Base-by-base conservation (phyloP, 2,113 vertebrate species). In the Spea bombifrons region DNA sequence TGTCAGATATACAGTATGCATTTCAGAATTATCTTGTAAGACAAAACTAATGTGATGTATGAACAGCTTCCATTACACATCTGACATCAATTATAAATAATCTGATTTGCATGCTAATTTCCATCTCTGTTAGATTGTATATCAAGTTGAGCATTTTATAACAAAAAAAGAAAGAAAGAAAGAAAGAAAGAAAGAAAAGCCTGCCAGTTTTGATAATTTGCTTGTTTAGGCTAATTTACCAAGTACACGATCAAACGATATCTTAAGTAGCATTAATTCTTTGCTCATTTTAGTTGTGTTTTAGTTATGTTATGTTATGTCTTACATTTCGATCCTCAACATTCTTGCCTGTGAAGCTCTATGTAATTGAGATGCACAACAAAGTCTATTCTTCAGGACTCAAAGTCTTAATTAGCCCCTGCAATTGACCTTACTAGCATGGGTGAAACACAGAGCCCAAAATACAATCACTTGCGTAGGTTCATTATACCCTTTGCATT, bases 71-170 rank as follows among this genome's bases (percentile, higher is more conserved):
- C 67, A 76, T 66, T 67, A 67, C 48, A 67, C 63, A 68, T 46
- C 65, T 43, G 52, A 46, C 74, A 76, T 76, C 74, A 76, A 55
- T 76, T 76, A 67, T 67, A 67, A 5, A 76, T 48, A 53, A 76
- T 76, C 74, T 67, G 74, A 76, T 76, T 76, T 76, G 74, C 74
- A 55, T 76, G 55, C 74, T 76, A 67, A 76, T 66, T 76, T 67
- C 64, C 74, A 76, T 67, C 74, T 76, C 50, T 75, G 73, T 75
- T 75, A 75, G 65, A 66, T 66, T 52, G 73, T 63, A 52, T 13
- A 65, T 52, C 61, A 75, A 66, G 73, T 50, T 30, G 17, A 75
- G 47, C 7, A 55, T 75, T 47, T 75, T 50, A 75, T 75, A 65
- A 75, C 53, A 57, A 76, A 76, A 68, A 66, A 30, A n/a, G n/a